Evolutionary conservation across 2,797 vertebrate genomes (phyloP), one percentile per base, ranked within the genome.

Genomic region (Galagoides demidoff): DNA sequence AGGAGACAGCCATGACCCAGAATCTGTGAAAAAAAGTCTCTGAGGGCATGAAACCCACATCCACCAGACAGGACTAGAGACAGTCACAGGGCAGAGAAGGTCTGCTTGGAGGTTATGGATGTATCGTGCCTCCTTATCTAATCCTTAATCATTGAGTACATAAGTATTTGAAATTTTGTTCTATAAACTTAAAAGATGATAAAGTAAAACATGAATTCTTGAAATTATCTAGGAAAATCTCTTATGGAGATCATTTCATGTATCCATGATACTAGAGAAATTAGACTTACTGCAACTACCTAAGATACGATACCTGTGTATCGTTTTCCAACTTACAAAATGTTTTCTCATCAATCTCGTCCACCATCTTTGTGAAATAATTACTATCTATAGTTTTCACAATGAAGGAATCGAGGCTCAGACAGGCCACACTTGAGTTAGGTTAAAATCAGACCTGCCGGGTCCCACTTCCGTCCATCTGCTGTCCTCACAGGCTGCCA

Each of bases 1-100:
- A 52, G 22, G 92, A 92, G 29, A 64, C 9, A 90, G 87, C 14
- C 8, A 37, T n/a, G 74, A 79, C 43, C 64, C 52, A 63, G 55
- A 95, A 20, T 70, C 73, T 64, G n/a, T 63, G 31, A 73, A 92
- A 94, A 34, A 39, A 61, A 90, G 5, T 64, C 34, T 81, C 87
- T 76, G 31, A 66, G 27, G 55, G 12, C 11, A 9, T 23, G 19
- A 87, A 59, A 39, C 45, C 23, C 34, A 34, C 3, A 2, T n/a
- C 37, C 14, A 57, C 4, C 7, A 43, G 37, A 71, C 59, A 73
- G 16, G 12, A 52, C n/a, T 10, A 22, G n/a, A 74, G 45, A 78
- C 0, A 17, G 0, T 20, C 31, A 8, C 1, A 74, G 4, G 49
- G 29, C 8, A 31, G 37, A 71, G 59, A 89, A 70, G 23, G 59